Evolutionary conservation across 2,113 vertebrate species (phyloP), one percentile per base, ranked within the genome.

Genomic region (Vanacampus margaritifer): DNA sequence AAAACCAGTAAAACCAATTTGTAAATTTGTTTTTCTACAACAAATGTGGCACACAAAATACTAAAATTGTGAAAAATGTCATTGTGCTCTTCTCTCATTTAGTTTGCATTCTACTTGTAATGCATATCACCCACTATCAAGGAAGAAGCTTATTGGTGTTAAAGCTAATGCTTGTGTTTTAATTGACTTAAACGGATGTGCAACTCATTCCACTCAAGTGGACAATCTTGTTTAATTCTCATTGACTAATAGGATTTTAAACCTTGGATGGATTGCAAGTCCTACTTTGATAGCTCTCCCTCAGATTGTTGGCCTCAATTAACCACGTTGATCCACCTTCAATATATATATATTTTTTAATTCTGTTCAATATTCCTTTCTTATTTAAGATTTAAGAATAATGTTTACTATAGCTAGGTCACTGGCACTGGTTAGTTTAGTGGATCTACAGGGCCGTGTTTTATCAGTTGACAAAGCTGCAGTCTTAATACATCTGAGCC

Each of bases 401-500:
- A 39, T 13, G 14, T 1, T 17, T 36, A 58, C 4, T 1, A n/a
- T 58, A 36, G 45, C 58, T 5, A 0, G 6, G 72, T 64, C 50
- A 69, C 39, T 46, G 28, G 19, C 43, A 58, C 35, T 46, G 73
- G 75, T 76, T 58, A 70, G 76, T 63, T 23, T 26, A 78, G 11
- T 54, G 51, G 37, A 36, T 37, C 32, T 32, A 62, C 43, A 37
- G 26, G n/a, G 19, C 50, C 3, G 3, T 45, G 53, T 62, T 57
- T 23, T n/a, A 66, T 63, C 68, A 11, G 43, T 59, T 68, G 23
- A 74, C 69, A 67, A 35, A 53, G 56, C 1, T 53, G 78, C 66
- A 75, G 67, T 59, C 45, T 45, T 80, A 84, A 82, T 76, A 69
- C 73, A 72, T 73, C 51, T 88, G 81, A 89, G 84, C 84, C 67